These are phyloP conservation scores for Hippolais icterina DNA, from an alignment of 2,113 vertebrate species.

Conservation along the genomic window DNA sequence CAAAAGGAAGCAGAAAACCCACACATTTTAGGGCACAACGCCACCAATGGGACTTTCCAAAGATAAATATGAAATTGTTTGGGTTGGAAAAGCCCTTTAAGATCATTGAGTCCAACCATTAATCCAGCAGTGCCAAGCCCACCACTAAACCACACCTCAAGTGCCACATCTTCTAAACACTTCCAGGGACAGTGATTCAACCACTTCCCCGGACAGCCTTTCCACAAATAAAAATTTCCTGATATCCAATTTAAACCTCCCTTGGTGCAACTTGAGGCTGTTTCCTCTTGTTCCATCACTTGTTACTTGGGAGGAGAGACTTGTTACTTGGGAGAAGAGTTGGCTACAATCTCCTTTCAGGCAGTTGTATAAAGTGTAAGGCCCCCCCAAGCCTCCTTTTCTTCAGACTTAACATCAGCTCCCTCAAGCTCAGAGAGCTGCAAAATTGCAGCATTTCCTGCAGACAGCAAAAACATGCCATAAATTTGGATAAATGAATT, in stretches of 20 bases:
- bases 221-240: background rate
- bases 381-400: background rate
- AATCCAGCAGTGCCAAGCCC: background rate
- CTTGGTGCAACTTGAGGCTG: accelerated
- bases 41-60: background rate
- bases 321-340: background rate
- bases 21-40: background rate
- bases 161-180: background rate
- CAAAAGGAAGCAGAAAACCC: slow-evolving; percentile 2
- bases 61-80: background rate
- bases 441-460: background rate
- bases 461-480: background rate
- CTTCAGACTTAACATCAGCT: background rate
- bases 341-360: background rate
- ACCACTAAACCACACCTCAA: background rate
- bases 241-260: background rate
- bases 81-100: background rate
- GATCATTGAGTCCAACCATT: background rate
- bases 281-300: background rate
- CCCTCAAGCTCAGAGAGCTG: background rate
- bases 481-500: background rate
- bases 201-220: background rate
- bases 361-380: background rate
- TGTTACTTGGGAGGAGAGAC: too few species aligned
- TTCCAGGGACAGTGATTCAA: background rate